Evolutionary conservation across 2,797 vertebrate species (phyloP), one percentile per base, ranked within the genome.

Genomic region (Aphelocoma californica): DNA sequence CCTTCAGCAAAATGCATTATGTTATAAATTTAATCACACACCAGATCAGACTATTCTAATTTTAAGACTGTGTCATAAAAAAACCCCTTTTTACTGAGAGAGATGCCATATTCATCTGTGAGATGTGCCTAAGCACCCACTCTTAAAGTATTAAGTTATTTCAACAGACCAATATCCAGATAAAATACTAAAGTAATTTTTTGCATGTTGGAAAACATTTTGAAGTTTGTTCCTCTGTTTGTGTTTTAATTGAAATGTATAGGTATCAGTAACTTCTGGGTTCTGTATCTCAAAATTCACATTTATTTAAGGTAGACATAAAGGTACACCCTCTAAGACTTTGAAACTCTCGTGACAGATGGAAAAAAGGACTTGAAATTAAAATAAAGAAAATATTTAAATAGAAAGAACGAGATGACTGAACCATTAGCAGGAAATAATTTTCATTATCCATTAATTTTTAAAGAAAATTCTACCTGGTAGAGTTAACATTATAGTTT

Each of bases 21-120:
- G 73, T 62, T 95, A 82, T 84, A 87, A 94, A 92, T 82, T 91
- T 90, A 86, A 85, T 89, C 78, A 87, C 51, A 73, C 17, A 80
- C 4, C 14, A 71, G 50, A 89, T 82, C 47, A 75, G 53, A 80
- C 44, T 91, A 81, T 84, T 65, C 54, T 92, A 86, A 93, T 86
- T 95, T 88, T 94, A 85, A 89, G 23, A 85, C 40, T 51, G 14
- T 81, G 54, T 58, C 10, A 81, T 73, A 42, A 78, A 86, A 47
- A 4, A 0, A 0, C 0, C 0, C 5, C 8, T 54, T 77, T 85
- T 89, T 47, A 44, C n/a, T 36, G 32, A 32, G 15, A 23, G 14
- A 70, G 10, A 25, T 70, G 38, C 12, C 48, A 20, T 88, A 60
- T 75, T 84, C 3, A 47, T 56, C 19, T 6, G 1, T 70, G 25